phyloP scores from a whole-genome alignment of 2,888 invertebrate species.

The Andrena praecox region DNA sequence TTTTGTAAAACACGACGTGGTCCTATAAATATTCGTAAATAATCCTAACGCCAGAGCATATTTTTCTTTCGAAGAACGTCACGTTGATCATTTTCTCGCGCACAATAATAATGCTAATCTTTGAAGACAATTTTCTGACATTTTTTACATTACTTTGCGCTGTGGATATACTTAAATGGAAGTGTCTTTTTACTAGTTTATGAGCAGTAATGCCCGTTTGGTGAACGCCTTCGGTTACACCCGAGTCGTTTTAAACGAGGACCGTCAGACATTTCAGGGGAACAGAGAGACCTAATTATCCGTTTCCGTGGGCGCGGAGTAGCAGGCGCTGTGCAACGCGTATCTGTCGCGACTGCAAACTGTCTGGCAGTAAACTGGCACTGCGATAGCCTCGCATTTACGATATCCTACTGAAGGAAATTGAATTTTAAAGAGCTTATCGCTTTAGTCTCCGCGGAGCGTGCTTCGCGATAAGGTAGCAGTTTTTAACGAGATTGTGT shows the following conservation, averaged over 20 bases:
- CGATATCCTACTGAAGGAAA: slow-evolving; percentile 32
- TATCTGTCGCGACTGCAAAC: slow-evolving; percentile 28
- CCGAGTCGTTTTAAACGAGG: neutral
- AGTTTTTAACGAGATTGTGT: neutral
- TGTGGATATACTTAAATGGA: too few relatives aligned
- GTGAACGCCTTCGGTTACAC: neutral
- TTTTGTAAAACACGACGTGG: neutral
- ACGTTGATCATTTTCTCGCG: neutral
- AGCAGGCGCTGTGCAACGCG: neutral
- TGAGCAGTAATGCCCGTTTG: too few relatives aligned
- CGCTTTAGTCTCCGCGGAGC: neutral
- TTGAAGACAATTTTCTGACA: too few relatives aligned
- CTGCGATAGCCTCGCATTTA: slow-evolving; percentile 4
- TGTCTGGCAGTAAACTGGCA: slow-evolving; percentile 26
- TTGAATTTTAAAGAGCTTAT: slow-evolving; percentile 47
- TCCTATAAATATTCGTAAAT: slow-evolving; percentile 9
- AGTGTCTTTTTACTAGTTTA: too few relatives aligned
- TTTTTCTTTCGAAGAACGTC: neutral
- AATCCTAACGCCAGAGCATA: neutral
- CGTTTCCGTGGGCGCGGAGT: neutral
- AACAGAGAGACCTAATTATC: slow-evolving; percentile 34
- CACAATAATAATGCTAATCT: neutral
- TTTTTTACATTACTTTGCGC: too few relatives aligned
- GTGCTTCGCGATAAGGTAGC: neutral
- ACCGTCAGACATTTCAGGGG: slow-evolving; percentile 6